Evolutionary conservation across 2,888 invertebrate species (phyloP), one percentile per base, ranked within the genome.

Genomic region (Amiota mariae): DNA sequence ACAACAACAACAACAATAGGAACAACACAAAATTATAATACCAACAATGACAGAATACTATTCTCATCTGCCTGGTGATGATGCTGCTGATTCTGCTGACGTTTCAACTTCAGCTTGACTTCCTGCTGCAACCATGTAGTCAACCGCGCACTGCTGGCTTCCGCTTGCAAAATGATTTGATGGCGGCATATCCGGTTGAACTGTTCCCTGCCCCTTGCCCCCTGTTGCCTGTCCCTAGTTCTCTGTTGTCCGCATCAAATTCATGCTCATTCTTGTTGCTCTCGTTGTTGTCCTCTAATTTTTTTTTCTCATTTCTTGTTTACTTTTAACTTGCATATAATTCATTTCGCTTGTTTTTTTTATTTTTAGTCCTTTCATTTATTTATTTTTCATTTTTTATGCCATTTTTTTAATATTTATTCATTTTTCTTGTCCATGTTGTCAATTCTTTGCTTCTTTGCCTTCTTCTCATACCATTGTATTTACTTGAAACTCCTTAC

Each of bases 101-200:
- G 15, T 12, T 59, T 59, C 20, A 1, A 20, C 59, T 59, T 18
- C 59, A 59, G 59, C 24, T 59, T 59, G 59, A 18, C 59, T 18
- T 20, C 4, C 59, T 59, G 9, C 59, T 24, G 59, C 72, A 73
- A 9, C 72, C 75, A 68, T 54, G 70, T 78, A 80, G 84, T 82
- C 85, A 79, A 85, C 85, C 83, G 78, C 76, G 80, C 79, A 59
- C 54, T 68, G 51, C 54, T 20, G 59, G 46, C 86, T 85, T 87
- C 87, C 85, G 84, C 84, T 81, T 74, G 85, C 80, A 84, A 87
- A 87, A 85, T 87, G 82, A 85, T 87, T 87, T 87, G 85, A 87
- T 87, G 86, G 73, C 85, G 75, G 82, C 83, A 78, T 75, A 82
- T 87, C 87, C 87, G 81, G 73, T 80, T 72, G 72, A 77, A 78